Evolutionary conservation across 2,888 invertebrate genomes (phyloP), one percentile per base, ranked within the genome.

Genomic region (Drosophila paramelanica): DNA sequence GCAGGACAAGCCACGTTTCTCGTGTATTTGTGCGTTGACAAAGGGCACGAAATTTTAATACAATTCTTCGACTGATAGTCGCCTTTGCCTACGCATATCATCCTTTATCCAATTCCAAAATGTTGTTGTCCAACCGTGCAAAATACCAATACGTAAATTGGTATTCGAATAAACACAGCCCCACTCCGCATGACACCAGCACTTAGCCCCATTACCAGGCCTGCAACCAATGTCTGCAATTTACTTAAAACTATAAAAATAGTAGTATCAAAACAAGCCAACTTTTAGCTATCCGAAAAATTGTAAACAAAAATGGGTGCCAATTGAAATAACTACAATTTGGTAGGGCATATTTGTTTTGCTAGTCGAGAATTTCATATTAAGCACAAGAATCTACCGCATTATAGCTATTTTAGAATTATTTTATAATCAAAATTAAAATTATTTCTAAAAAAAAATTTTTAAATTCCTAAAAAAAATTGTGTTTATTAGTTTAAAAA

Each of bases 231-330:
- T 45, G 65, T 46, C 59, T 69, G 82, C 85, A 87, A 83, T 83
- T 87, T 74, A 69, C 70, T 57, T 85, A 88, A 83, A 74, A 83
- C 82, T 81, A 67, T 74, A 73, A 71, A 87, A 81, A 81, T 66
- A 67, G 67, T 55, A 64, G 20, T 23, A 51, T 17, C 67, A 67
- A 58, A 74, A 69, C 41, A 52, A 51, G 65, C 5, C 69, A 66
- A 67, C 67, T 72, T 66, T 74, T 70, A 53, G 53, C 49, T 60
- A 52, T 62, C 55, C 52, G 20, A 52, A 45, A 55, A 72, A 51
- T 70, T 65, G 88, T 81, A 83, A 88, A 85, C 74, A 83, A 77
- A 84, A 77, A 67, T 81, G 73, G 68, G 72, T 73, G 82, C 74
- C 82, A 88, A 81, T 58, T 23, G 51, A 49, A 66, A 33, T 39